A percentile compares a stretch with the other conserved stretches of the same genome.
Evolutionary conservation across 2,797 vertebrate genomes (phyloP).

Genomic region (Onychomys arenicola): DNA sequence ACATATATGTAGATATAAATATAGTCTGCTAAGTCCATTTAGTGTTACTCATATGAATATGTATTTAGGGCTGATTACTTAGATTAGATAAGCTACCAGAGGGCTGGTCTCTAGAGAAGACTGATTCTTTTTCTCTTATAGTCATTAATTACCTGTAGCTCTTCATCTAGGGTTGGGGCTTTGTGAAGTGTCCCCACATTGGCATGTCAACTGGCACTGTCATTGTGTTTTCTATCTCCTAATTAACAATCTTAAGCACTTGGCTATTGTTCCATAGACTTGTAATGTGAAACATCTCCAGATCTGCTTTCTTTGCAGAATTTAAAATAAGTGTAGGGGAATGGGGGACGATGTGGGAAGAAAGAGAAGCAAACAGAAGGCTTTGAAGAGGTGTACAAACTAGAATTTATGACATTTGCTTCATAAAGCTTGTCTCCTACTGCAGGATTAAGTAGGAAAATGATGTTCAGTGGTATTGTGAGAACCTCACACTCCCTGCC

Average conservation of each 20-base stretch:
- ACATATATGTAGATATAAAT: background rate
- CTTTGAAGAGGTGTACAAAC: background rate
- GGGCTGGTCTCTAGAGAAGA: background rate
- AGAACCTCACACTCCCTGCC: background rate
- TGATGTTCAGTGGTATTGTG: background rate
- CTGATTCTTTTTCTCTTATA: background rate
- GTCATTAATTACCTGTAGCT: background rate
- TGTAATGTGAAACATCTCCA: conserved; percentile 37
- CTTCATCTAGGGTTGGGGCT: background rate
- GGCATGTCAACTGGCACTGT: background rate
- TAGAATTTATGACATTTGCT: conserved; percentile 17
- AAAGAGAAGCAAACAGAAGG: background rate
- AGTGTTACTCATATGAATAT: background rate
- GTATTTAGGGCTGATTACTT: background rate
- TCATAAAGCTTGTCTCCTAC: conserved; percentile 16
- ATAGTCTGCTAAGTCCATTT: background rate
- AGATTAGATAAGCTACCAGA: background rate
- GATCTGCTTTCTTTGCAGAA: conserved; percentile 38
- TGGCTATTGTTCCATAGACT: conserved; percentile 23
- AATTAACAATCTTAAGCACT: conserved; percentile 19
- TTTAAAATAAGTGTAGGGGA: background rate
- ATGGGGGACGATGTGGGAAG: background rate
- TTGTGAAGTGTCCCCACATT: background rate
- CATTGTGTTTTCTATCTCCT: conserved; percentile 1
- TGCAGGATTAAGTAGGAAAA: conserved; percentile 34